Percentiles rank a stretch among this genome's conserved stretches.
phyloP scores from a whole-genome alignment of 64 coral and sea anemone genomes.

The Montipora cactus region DNA sequence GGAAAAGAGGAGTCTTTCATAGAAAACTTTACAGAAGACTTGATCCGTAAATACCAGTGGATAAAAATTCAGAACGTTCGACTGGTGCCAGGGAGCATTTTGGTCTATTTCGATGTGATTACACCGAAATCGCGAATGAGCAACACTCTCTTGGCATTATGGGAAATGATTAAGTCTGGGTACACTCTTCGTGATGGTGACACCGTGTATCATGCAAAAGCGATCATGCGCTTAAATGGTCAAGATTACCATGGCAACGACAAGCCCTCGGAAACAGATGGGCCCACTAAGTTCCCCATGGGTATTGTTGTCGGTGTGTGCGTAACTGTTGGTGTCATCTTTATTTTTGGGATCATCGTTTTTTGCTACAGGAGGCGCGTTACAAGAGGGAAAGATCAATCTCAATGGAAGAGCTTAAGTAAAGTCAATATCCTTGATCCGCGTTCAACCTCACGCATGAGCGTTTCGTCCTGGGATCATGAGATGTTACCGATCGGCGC shows the following conservation, averaged over 20 bases:
- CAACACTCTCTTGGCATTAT: conserved; percentile 33
- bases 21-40: conserved; percentile 7
- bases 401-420: conserved; percentile 60
- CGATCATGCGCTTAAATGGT: conserved; percentile 43
- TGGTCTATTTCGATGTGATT: conserved; percentile 52
- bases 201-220: conserved; percentile 29
- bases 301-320: conserved; percentile 34
- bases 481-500: conserved; percentile 48
- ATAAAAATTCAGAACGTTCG: conserved; percentile 42
- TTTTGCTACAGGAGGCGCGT: conserved; percentile 16
- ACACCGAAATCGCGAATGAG: conserved; percentile 43
- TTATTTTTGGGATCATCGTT: neutral
- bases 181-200: conserved; percentile 16
- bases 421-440: conserved; percentile 48
- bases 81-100: conserved; percentile 61
- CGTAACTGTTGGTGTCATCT: conserved; percentile 16
- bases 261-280: neutral
- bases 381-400: neutral
- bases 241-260: conserved; percentile 46
- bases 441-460: conserved; percentile 31
- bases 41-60: neutral
- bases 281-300: conserved; percentile 38
- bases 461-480: neutral
- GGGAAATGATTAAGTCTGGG: conserved; percentile 61
- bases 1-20: conserved; percentile 38